Conservation (phyloP, 2,797 vertebrate genomes). For the Nasua narica region DNA sequence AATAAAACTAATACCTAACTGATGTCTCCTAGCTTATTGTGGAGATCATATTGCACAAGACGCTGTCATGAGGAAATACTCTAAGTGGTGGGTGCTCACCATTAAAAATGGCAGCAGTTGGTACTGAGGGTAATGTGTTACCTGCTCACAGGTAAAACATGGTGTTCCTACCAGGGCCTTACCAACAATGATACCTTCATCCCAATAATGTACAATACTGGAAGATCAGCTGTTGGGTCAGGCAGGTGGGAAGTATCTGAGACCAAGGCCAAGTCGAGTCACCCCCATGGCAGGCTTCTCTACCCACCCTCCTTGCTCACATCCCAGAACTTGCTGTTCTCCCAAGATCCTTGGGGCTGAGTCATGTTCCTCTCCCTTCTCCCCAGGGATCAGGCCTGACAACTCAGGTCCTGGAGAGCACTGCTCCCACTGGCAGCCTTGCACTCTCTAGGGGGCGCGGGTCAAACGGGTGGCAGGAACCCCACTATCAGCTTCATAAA, state of each 20-base stretch:
- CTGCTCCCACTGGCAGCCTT: background rate
- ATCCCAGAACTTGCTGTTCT: background rate
- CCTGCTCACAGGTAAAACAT: background rate
- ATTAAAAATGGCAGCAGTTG: background rate
- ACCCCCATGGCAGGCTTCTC: background rate
- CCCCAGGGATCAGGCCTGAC: background rate
- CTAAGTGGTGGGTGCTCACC: background rate
- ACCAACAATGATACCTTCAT: background rate
- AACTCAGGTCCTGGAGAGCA: background rate
- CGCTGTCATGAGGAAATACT: background rate
- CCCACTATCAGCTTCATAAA: background rate
- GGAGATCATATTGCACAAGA: background rate
- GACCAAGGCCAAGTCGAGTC: background rate
- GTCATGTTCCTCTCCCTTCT: background rate
- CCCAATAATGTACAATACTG: background rate
- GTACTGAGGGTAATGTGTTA: background rate
- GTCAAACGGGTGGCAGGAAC: background rate
- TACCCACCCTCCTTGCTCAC: background rate
- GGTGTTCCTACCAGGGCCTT: background rate
- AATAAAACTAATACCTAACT: background rate
- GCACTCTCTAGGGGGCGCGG: background rate
- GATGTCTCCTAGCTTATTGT: background rate
- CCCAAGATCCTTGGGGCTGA: constrained; percentile 27
- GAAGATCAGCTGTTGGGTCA: background rate
- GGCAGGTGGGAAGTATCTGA: background rate